These are phyloP conservation scores for Linnaemya tessellans DNA, from an alignment of 2,888 invertebrate genomes.

Conservation along the genomic window DNA sequence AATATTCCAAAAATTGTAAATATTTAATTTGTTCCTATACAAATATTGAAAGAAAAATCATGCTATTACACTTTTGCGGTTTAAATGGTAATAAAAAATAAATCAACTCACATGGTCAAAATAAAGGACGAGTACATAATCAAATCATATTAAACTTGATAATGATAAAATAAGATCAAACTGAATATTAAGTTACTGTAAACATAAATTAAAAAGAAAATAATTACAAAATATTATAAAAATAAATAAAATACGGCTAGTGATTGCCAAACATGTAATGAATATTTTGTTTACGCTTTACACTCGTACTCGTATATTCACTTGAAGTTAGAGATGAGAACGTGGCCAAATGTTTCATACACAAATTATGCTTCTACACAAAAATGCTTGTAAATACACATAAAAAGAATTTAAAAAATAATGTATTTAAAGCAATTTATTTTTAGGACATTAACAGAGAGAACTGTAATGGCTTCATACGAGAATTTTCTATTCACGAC, in stretches of 20 bases:
- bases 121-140: neutral
- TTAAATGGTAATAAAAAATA: neutral
- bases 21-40: neutral
- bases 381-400: too few relatives aligned
- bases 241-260: constrained; percentile 42
- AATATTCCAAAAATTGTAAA: too few relatives aligned
- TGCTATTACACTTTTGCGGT: neutral
- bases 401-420: too few relatives aligned
- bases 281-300: constrained; percentile 29
- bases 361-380: neutral
- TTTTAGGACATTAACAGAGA: too few relatives aligned
- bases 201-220: constrained; percentile 19
- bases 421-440: too few relatives aligned
- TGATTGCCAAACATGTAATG: constrained; percentile 60
- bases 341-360: neutral
- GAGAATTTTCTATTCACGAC: too few relatives aligned
- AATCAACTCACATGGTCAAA: constrained; percentile 40
- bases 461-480: too few relatives aligned
- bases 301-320: too few relatives aligned
- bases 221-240: neutral
- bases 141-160: constrained; percentile 30
- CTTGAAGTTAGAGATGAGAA: neutral
- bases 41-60: too few relatives aligned
- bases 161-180: constrained; percentile 43
- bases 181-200: constrained; percentile 49